Percentiles rank a stretch among this genome's conserved stretches.
phyloP scores from a whole-genome alignment of 2,888 invertebrate species.

The Aphodius sticticus region DNA sequence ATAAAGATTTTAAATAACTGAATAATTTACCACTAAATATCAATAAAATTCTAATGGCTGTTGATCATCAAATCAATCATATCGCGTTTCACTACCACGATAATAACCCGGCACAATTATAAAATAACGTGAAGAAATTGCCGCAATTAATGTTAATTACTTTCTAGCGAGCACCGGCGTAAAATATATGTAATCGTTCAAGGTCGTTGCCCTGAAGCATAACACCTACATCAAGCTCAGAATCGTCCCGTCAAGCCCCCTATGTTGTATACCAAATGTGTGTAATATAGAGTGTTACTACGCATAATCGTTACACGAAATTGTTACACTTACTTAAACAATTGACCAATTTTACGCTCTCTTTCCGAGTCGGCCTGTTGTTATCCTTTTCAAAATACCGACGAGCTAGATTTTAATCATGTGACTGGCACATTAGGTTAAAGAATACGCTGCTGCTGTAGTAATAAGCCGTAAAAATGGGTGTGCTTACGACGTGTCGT shows the following conservation, averaged over 20 bases:
- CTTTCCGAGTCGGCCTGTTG: neutral
- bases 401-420: neutral
- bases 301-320: neutral
- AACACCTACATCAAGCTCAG: neutral
- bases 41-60: neutral
- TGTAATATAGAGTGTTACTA: neutral
- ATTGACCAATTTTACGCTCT: slow-evolving; percentile 4
- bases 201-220: slow-evolving; percentile 4
- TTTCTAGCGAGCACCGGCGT: neutral
- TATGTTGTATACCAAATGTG: neutral
- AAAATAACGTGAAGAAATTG: slow-evolving; percentile 4
- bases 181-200: neutral
- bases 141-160: neutral
- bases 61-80: neutral
- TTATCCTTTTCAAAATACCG: neutral
- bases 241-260: neutral
- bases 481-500: neutral
- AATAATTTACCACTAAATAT: neutral
- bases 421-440: neutral
- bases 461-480: neutral
- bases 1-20: too few species aligned
- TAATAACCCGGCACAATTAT: neutral
- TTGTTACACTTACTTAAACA: slow-evolving; percentile 4
- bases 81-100: neutral
- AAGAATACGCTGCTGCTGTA: neutral